phyloP scores from a whole-genome alignment of 2,888 invertebrate species.

The Tricholauxania praeusta region DNA sequence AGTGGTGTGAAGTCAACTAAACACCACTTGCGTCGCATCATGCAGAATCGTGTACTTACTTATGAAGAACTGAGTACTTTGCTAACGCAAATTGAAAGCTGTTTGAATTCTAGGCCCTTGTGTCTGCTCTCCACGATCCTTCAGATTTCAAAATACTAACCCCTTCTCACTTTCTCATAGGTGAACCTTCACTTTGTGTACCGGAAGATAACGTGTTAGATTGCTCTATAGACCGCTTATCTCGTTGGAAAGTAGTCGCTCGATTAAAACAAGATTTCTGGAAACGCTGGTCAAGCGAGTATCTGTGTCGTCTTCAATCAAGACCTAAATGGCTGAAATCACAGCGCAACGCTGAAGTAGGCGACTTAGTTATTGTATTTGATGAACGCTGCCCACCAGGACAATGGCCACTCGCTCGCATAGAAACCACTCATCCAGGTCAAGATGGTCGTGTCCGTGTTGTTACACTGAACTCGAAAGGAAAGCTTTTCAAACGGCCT shows the following conservation, averaged over 20 bases:
- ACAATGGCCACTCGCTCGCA: constrained; percentile 30
- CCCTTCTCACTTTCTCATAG: constrained; percentile 38
- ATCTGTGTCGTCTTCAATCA: constrained; percentile 11
- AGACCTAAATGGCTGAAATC: no score
- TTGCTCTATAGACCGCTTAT: constrained; percentile 6
- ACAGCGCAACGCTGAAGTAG: no score
- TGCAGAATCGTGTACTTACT: constrained; percentile 9
- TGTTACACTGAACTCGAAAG: constrained; percentile 29
- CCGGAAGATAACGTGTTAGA: constrained; percentile 32
- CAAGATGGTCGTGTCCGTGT: constrained; percentile 34
- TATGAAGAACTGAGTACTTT: constrained; percentile 15
- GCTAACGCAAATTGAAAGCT: constrained; percentile 33
- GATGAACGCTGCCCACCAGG: constrained; percentile 32
- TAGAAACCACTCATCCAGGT: constrained; percentile 28
- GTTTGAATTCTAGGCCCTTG: constrained; percentile 40
- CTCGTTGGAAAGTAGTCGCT: constrained; percentile 35
- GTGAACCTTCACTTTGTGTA: constrained; percentile 27
- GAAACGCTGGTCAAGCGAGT: constrained; percentile 4
- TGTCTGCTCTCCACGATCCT: constrained; percentile 38
- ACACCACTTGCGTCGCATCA: constrained; percentile 38
- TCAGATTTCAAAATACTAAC: constrained; percentile 34
- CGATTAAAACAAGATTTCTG: constrained; percentile 27
- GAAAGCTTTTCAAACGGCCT: constrained; percentile 26
- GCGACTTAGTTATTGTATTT: constrained; percentile 34
- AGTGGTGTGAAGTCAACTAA: constrained; percentile 42